Evolutionary conservation across 30 jellyfish, hydroid and myxozoan genomes (phyloP).

Genomic region (Morbakka virulenta): DNA sequence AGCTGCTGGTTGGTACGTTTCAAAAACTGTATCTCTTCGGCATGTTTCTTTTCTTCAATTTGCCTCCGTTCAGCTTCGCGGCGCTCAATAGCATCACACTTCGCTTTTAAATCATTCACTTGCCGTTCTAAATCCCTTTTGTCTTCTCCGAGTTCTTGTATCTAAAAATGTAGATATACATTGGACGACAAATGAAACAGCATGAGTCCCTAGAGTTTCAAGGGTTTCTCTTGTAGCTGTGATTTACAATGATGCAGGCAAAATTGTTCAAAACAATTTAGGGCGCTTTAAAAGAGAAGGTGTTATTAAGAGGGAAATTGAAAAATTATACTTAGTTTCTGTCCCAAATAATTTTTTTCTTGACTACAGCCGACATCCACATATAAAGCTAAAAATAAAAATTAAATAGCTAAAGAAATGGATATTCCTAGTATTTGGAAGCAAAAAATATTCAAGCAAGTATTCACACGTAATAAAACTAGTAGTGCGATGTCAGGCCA

Average conservation of each 20-base stretch:
- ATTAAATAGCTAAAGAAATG: no score
- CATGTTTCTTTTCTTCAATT: constrained; percentile 92
- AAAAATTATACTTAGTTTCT: no score
- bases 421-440: no score
- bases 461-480: no score
- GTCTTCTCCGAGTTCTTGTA: constrained; percentile 84
- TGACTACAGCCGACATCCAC: no score
- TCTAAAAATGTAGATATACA: constrained; percentile 17
- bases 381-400: no score
- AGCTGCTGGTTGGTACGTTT: constrained; percentile 91
- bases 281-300: no score
- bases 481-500: no score
- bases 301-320: no score
- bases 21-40: constrained; percentile 93
- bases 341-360: no score
- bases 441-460: no score
- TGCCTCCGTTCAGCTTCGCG: constrained; percentile 96
- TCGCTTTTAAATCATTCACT: constrained; percentile 92
- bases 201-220: background rate
- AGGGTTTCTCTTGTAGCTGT: background rate
- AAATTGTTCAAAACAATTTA: no score
- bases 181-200: background rate
- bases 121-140: constrained; percentile 81
- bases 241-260: background rate
- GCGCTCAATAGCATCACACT: constrained; percentile 95